Evolutionary conservation across 2,113 vertebrate genomes (phyloP), one percentile per base, ranked within the genome.

Genomic region (Salvator merianae): DNA sequence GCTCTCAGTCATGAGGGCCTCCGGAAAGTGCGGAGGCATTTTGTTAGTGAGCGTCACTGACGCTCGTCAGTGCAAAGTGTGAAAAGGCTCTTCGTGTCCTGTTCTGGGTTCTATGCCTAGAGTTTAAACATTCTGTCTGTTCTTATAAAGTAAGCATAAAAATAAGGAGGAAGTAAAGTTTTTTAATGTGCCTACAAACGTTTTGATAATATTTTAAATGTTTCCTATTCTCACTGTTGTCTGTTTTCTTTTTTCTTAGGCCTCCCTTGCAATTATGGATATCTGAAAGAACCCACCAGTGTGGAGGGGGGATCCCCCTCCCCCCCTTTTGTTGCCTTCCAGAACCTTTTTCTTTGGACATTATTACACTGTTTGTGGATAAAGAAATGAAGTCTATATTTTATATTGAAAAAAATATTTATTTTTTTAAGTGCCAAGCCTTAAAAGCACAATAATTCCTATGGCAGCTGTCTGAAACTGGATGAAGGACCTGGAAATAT

Each of bases 191-290:
- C 55, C 20, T 20, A 16, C 18, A 16, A 20, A 20, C 16, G 4
- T 59, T 18, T 28, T 26, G 8, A 75, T 80, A 26, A 65, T 47
- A 32, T 63, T 55, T 43, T 91, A 76, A 88, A 79, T 13, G 84
- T n/a, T 87, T 83, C 79, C 38, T 89, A 62, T 72, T 75, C 65
- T 86, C 82, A 78, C 88, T 32, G 59, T 38, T 80, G 24, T 91
- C 30, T 68, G 77, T 2, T 94, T 5, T 90, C 94, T 80, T 91
- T 59, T 92, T 94, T 20, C 55, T 71, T 87, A 99, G 98, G 97
- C 95, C 86, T 94, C 93, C 91, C 86, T 95, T 94, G 97, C 97
- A 99, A 99, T 99, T 97, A 99, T 99, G 99, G 99, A 97, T 97
- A 96, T 97, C 90, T 99, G 93, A 97, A 97, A 95, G 93, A 88